Conservation (phyloP, 2,113 vertebrate genomes). For the Scomber japonicus region DNA sequence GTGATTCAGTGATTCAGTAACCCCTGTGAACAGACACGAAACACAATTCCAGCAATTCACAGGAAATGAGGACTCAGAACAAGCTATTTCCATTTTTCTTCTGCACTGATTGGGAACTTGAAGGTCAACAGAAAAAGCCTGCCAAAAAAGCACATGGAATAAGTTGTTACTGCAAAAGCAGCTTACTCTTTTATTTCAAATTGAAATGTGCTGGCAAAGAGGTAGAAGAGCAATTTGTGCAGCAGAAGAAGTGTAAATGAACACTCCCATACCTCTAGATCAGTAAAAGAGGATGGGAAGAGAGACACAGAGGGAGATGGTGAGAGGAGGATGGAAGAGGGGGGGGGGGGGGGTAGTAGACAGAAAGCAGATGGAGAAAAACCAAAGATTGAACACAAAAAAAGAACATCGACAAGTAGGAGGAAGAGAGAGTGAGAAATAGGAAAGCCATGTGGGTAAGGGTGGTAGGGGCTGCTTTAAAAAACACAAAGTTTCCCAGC, state of each 20-base stretch:
- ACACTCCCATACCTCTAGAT: slow-evolving; percentile 68
- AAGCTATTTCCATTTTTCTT: slow-evolving; percentile 76
- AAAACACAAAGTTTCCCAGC: slow-evolving; percentile 82
- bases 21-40: slow-evolving; percentile 45
- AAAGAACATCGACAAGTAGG: slow-evolving; percentile 30
- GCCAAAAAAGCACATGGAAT: slow-evolving; percentile 69
- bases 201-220: slow-evolving; percentile 74
- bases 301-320: slow-evolving; percentile 3
- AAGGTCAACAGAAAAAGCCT: slow-evolving; percentile 76
- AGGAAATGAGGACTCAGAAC: slow-evolving; percentile 63
- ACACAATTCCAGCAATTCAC: slow-evolving; percentile 60
- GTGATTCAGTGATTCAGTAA: slow-evolving; percentile 55
- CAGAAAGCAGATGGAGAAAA: slow-evolving; percentile 71
- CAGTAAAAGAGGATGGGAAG: slow-evolving; percentile 43
- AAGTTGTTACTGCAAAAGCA: slow-evolving; percentile 66
- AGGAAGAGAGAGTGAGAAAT: slow-evolving; percentile 58
- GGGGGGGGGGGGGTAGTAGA: slow-evolving; percentile 31
- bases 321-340: slow-evolving; percentile 4
- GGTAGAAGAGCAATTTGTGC: slow-evolving; percentile 75
- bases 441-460: slow-evolving; percentile 62
- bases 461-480: slow-evolving; percentile 67
- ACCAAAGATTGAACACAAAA: slow-evolving; percentile 16
- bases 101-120: slow-evolving; percentile 76
- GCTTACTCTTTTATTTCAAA: slow-evolving; percentile 74
- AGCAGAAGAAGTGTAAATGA: slow-evolving; percentile 75